phyloP scores from a whole-genome alignment of 2,888 invertebrate species.

The Diplazon laetatorius region DNA sequence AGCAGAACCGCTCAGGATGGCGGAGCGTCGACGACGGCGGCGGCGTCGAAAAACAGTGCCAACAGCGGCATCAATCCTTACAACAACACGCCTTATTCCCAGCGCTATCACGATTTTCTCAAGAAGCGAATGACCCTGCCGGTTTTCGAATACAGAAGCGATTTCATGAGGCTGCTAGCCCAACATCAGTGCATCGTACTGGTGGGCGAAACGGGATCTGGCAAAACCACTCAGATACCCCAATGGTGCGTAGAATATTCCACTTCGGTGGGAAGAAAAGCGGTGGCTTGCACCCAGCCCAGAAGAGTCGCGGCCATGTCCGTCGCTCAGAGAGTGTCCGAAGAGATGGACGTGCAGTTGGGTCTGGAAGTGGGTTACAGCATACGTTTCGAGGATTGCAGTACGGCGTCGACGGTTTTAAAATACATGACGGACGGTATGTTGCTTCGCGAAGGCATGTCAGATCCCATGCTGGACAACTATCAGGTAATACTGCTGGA shows the following conservation, averaged over 20 bases:
- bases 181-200: slow-evolving; percentile 97
- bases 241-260: slow-evolving; percentile 96
- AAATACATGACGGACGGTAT: slow-evolving; percentile 99
- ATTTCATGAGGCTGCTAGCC: slow-evolving; percentile 96
- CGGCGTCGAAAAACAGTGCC: slow-evolving; percentile 71
- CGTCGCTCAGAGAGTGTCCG: slow-evolving; percentile 98
- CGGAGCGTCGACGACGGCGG: slow-evolving; percentile 3
- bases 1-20: slow-evolving; percentile 71
- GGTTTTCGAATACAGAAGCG: slow-evolving; percentile 98
- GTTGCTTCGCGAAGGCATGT: slow-evolving; percentile 99
- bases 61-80: slow-evolving; percentile 89
- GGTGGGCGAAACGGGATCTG: slow-evolving; percentile 99
- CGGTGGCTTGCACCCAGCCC: slow-evolving; percentile 98
- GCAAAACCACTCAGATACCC: slow-evolving; percentile 99
- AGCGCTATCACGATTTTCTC: slow-evolving; percentile 93
- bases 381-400: slow-evolving; percentile 99
- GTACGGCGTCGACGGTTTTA: slow-evolving; percentile 95
- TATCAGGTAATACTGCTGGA: slow-evolving; percentile 98
- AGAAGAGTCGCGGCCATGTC: slow-evolving; percentile 99
- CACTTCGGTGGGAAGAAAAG: slow-evolving; percentile 86
- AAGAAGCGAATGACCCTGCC: slow-evolving; percentile 95
- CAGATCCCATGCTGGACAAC: slow-evolving; percentile 97
- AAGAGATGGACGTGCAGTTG: slow-evolving; percentile 99
- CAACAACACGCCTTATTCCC: slow-evolving; percentile 92
- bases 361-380: slow-evolving; percentile 95